Evolutionary conservation across 2,797 vertebrate species (phyloP), one percentile per base, ranked within the genome.

Genomic region (Lycodopsis pacificus): DNA sequence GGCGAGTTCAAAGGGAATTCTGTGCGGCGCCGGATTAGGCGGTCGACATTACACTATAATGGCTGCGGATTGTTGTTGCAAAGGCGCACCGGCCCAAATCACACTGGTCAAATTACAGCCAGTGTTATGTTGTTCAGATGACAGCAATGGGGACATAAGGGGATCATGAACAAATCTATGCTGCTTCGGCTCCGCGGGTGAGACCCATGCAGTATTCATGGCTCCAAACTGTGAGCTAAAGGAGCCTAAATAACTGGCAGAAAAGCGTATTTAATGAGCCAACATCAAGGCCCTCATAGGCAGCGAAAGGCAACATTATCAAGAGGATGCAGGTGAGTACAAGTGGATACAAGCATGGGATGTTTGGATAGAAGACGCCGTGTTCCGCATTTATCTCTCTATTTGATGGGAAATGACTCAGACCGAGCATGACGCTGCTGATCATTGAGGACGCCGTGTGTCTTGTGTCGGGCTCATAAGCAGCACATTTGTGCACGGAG

Each of bases 251-350:
- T 88, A 91, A 88, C 77, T 78, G 86, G 72, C 74, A 86, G 72
- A 79, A 76, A 79, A 79, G 30, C 61, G 38, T 56, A 53, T 89
- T 90, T 82, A 91, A 86, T 77, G 79, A 88, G 84, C 74, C 88
- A 86, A 85, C 85, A 80, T 79, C 46, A 56, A 83, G 82, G 79
- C 86, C 79, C 83, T 85, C 71, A 74, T 20, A 82, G 75, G 53
- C 87, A 65, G 81, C 10, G 70, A 77, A 77, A 85, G 82, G 82
- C 73, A 83, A 72, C 81, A 78, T 65, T 82, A 85, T 91, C 79
- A 77, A 90, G 84, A 86, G 90, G 86, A 86, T 81, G 86, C 90
- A 91, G 90, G 91, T 93, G 91, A 92, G 86, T 46, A 85, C 79
- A 48, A 91, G 87, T 87, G 84, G 89, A 73, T 80, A 46, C 75